These are phyloP conservation scores for Oxyura jamaicensis DNA, from an alignment of 2,113 vertebrate species.

Conservation along the genomic window DNA sequence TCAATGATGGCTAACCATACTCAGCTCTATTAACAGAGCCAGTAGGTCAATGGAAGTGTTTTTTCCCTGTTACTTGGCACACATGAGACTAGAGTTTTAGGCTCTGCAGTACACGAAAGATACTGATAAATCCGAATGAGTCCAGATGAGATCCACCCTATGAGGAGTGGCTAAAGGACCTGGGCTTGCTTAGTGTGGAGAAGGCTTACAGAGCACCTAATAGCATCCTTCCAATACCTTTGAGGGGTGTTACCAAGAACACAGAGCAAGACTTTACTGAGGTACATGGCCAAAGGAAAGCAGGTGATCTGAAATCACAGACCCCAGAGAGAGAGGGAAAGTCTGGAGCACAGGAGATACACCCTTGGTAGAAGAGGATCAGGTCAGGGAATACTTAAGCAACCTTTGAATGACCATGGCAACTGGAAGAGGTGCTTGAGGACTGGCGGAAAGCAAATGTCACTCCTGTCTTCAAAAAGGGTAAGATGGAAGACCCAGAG, in stretches of 20 bases:
- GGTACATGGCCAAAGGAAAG: background rate
- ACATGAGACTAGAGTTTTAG: background rate
- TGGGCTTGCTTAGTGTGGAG: background rate
- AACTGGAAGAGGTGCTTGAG: background rate
- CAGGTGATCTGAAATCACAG: background rate
- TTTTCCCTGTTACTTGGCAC: background rate
- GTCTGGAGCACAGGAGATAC: background rate
- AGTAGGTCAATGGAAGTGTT: background rate
- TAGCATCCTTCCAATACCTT: background rate
- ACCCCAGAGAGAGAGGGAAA: background rate
- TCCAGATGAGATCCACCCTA: background rate
- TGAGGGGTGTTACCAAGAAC: background rate
- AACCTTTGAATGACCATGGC: background rate
- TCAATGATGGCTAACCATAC: background rate
- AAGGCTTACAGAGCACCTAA: background rate
- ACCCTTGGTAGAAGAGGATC: background rate
- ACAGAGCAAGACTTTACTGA: background rate
- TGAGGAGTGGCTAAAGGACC: background rate
- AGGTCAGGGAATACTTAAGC: no score
- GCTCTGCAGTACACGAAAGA: background rate
- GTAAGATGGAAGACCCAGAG: background rate
- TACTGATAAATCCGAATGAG: background rate
- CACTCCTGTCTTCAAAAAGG: background rate
- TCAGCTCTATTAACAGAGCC: background rate
- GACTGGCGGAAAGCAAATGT: background rate